phyloP scores from a whole-genome alignment of 2,113 vertebrate species.

The Daboia siamensis region DNA sequence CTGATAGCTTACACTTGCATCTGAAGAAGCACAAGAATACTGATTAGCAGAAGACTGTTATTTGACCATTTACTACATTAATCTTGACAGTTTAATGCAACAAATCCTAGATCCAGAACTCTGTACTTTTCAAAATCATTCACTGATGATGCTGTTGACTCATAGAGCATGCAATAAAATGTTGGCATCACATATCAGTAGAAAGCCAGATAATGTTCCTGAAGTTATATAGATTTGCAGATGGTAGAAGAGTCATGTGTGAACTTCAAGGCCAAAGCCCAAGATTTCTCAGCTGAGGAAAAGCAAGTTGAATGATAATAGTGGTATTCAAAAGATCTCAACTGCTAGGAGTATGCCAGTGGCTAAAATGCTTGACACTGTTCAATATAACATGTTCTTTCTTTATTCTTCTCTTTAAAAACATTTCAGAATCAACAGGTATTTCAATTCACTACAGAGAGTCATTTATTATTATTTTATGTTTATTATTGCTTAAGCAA shows the following conservation, averaged over 20 bases:
- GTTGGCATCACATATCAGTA: neutral
- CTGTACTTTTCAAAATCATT: neutral
- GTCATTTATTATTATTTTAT: neutral
- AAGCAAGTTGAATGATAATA: neutral
- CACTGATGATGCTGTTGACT: fast-evolving
- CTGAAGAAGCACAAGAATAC: neutral
- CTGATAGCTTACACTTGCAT: fast-evolving
- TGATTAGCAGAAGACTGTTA: neutral
- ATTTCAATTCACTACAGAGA: neutral
- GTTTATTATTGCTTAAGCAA: neutral
- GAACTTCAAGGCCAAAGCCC: neutral
- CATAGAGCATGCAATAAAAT: neutral
- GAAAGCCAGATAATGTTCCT: neutral
- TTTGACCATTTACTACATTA: neutral
- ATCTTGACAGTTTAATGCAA: neutral
- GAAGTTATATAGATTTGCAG: neutral
- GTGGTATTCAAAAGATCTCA: neutral
- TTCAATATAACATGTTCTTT: neutral
- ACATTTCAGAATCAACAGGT: neutral
- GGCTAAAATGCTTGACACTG: neutral
- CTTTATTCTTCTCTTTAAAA: neutral
- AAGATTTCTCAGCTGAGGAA: neutral
- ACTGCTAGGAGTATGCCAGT: neutral
- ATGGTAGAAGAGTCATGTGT: neutral
- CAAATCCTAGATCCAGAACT: neutral